Percentiles rank a stretch among this genome's conserved stretches.
Evolutionary conservation across 2,797 vertebrate genomes (phyloP).

Genomic region (Coregonus suidteri): DNA sequence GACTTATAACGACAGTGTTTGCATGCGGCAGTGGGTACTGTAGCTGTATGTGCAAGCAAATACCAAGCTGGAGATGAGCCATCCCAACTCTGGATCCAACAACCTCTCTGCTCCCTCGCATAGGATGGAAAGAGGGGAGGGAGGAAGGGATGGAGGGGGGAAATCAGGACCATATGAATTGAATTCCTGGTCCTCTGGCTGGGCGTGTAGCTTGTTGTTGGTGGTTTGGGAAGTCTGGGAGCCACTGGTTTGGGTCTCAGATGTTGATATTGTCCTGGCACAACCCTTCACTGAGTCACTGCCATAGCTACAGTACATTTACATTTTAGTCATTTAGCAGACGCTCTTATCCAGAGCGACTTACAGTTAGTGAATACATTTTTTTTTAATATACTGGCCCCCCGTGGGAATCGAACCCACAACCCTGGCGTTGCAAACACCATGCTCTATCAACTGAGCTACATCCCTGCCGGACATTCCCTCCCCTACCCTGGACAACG

Average conservation of each 20-base stretch:
- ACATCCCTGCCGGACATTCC: too few relatives aligned
- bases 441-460: too few relatives aligned
- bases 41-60: conserved; percentile 32
- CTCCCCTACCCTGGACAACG: too few relatives aligned
- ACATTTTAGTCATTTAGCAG: too few relatives aligned
- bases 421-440: too few relatives aligned
- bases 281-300: conserved; percentile 60
- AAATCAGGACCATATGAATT: conserved; percentile 77
- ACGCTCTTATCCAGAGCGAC: too few relatives aligned
- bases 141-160: conserved; percentile 10
- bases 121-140: conserved; percentile 43
- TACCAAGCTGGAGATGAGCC: conserved; percentile 34
- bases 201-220: conserved; percentile 74
- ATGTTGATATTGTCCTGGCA: conserved; percentile 66
- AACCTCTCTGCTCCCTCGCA: conserved; percentile 1
- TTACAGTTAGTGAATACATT: too few relatives aligned
- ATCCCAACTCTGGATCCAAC: conserved; percentile 16
- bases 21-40: conserved; percentile 24
- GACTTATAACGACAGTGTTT: conserved; percentile 36
- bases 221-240: conserved; percentile 75
- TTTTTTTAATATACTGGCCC: too few relatives aligned
- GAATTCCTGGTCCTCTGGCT: conserved; percentile 66
- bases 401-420: too few relatives aligned
- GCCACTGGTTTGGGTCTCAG: conserved; percentile 63
- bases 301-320: conserved; percentile 17